Evolutionary conservation across 2,797 vertebrate genomes (phyloP).

Genomic region (Vireo griseus): DNA sequence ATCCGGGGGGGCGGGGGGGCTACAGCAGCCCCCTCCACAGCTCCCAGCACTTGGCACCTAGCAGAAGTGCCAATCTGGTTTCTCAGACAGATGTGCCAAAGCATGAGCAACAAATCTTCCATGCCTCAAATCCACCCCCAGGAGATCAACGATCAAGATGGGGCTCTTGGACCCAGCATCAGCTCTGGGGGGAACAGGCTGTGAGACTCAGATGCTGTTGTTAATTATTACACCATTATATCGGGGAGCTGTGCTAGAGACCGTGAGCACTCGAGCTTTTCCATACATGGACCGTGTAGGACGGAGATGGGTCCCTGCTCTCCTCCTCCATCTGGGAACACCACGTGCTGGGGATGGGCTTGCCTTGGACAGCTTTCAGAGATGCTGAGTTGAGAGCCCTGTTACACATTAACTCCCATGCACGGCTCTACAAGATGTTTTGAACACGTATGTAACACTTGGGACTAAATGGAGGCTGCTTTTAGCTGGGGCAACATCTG

Average conservation of each 20-base stretch:
- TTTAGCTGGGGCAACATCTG: not conserved
- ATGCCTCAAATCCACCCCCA: not conserved
- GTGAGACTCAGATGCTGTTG: constrained; percentile 14
- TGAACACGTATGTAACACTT: not conserved
- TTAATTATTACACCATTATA: constrained; percentile 8
- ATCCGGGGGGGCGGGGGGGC: not conserved
- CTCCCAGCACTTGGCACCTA: constrained; percentile 1
- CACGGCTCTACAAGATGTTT: not conserved
- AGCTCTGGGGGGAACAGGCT: not conserved
- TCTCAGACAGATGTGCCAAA: not conserved
- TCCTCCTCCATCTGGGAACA: not conserved
- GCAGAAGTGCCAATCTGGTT: not conserved
- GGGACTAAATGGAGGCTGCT: not conserved
- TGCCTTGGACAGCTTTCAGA: constrained; percentile 20
- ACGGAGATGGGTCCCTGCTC: not conserved
- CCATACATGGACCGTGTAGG: not conserved
- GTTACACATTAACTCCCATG: not conserved
- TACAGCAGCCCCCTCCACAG: not conserved
- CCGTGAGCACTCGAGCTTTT: not conserved
- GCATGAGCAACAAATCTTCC: not conserved
- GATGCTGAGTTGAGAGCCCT: not conserved
- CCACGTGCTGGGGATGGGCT: not conserved
- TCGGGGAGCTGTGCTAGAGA: not conserved
- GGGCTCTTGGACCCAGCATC: not conserved
- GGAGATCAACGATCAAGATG: not conserved